Evolutionary conservation across 1,140 invertebrate species (phyloP).

Genomic region (Diabrotica undecimpunctata): DNA sequence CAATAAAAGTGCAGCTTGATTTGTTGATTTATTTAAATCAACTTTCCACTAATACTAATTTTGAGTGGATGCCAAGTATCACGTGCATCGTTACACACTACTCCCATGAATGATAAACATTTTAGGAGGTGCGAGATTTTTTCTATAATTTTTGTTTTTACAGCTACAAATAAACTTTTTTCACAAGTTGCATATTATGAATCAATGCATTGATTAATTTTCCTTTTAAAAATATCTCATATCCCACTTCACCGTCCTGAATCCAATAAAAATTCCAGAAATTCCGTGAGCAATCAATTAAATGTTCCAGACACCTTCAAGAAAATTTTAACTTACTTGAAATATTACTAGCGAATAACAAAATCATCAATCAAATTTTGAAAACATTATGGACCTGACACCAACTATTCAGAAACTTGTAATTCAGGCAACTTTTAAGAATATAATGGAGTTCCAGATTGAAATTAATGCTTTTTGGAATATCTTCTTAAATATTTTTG

Average conservation of each 20-base stretch:
- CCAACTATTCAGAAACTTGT: constrained; percentile 2
- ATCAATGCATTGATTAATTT: too few relatives aligned
- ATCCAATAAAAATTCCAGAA: constrained; percentile 1
- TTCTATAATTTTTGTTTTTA: too few relatives aligned
- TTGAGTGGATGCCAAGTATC: too few relatives aligned
- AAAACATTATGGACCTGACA: constrained; percentile 2
- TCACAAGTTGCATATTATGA: too few relatives aligned
- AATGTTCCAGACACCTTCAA: neutral
- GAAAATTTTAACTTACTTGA: neutral
- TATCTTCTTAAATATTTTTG: neutral
- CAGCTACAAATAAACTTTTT: too few relatives aligned
- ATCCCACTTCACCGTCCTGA: neutral
- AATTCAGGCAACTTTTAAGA: neutral
- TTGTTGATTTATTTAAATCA: too few relatives aligned
- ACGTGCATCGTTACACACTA: too few relatives aligned
- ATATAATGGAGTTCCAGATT: constrained; percentile 2
- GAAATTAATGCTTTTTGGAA: constrained; percentile 1
- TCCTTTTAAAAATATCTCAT: too few relatives aligned
- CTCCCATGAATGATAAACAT: too few relatives aligned
- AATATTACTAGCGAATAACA: constrained; percentile 3
- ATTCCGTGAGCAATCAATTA: constrained; percentile 1
- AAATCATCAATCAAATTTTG: constrained; percentile 3
- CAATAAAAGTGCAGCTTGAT: too few relatives aligned
- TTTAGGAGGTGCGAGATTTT: too few relatives aligned
- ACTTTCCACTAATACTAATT: too few relatives aligned